A percentile compares a stretch with the other conserved stretches of the same genome.
Evolutionary conservation across 30 jellyfish, hydroid and myxozoan species (phyloP).

Genomic region (Chironex yamaguchii): DNA sequence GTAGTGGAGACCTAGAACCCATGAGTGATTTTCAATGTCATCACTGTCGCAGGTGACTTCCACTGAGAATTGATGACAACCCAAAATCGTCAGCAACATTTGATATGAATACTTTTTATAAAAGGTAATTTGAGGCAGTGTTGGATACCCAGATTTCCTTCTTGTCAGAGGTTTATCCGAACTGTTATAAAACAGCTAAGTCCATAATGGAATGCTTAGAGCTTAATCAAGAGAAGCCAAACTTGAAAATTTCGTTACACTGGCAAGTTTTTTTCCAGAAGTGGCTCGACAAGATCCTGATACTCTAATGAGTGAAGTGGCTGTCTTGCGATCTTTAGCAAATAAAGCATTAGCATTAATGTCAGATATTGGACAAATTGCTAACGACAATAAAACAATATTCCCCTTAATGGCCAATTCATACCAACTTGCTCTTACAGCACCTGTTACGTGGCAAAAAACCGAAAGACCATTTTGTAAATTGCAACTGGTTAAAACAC

Average conservation of each 20-base stretch:
- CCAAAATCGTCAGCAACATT: background rate
- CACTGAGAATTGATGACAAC: conserved; percentile 12
- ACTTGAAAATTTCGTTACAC: background rate
- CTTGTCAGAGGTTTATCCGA: background rate
- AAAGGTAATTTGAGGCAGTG: conserved; percentile 11
- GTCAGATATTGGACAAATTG: background rate
- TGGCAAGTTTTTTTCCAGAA: conserved; percentile 7
- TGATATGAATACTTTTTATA: background rate
- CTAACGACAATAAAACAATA: background rate
- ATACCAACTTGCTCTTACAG: conserved; percentile 17
- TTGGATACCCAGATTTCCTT: conserved; percentile 39
- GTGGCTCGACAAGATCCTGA: conserved; percentile 6
- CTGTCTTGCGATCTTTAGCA: conserved; percentile 1
- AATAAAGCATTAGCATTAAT: background rate
- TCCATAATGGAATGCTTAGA: no score
- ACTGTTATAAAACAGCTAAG: conserved; percentile 27
- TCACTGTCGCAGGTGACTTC: conserved; percentile 31
- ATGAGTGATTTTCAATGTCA: conserved; percentile 13
- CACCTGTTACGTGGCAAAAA: conserved; percentile 43
- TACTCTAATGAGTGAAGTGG: conserved; percentile 10
- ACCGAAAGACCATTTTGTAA: conserved; percentile 22
- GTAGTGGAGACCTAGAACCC: conserved; percentile 11
- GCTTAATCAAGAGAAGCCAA: background rate
- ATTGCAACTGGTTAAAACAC: conserved; percentile 22
- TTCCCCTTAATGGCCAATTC: conserved; percentile 18